A percentile compares a stretch with the other conserved stretches of the same genome.
phyloP scores from a whole-genome alignment of 2,888 invertebrate species.

The Drosophila pseudotakahashii region DNA sequence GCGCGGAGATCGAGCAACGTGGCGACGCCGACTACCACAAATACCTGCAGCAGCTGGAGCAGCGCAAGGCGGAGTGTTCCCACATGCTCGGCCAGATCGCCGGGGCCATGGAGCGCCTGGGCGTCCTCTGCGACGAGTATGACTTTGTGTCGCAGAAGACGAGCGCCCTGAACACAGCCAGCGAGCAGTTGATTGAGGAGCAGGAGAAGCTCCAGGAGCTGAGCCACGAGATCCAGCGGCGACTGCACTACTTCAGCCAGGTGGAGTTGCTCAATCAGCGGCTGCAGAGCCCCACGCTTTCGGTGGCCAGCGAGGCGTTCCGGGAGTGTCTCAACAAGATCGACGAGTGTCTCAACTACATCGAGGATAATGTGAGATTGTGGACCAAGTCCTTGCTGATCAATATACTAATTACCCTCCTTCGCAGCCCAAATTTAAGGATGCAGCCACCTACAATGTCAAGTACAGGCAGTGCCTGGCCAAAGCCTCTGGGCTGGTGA shows the following conservation, averaged over 20 bases:
- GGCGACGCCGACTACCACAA: constrained; percentile 89
- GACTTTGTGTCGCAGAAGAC: constrained; percentile 96
- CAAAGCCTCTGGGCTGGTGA: constrained; percentile 91
- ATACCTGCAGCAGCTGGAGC: constrained; percentile 89
- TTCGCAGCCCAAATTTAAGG: constrained; percentile 91
- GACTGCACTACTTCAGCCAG: constrained; percentile 93
- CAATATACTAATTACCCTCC: not conserved
- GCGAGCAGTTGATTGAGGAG: constrained; percentile 95
- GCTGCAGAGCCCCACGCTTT: constrained; percentile 91
- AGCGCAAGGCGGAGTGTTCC: constrained; percentile 89
- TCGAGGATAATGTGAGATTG: constrained; percentile 90
- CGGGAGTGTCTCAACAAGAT: constrained; percentile 92
- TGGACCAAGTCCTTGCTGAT: not conserved
- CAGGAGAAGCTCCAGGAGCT: constrained; percentile 93
- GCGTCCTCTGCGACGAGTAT: constrained; percentile 91
- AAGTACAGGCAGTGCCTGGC: constrained; percentile 94
- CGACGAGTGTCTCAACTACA: constrained; percentile 93
- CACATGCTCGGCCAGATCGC: constrained; percentile 89
- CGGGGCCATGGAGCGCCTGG: constrained; percentile 89
- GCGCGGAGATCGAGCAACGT: constrained; percentile 89
- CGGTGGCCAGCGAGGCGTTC: constrained; percentile 93
- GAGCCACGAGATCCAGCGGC: constrained; percentile 91
- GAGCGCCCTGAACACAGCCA: constrained; percentile 94
- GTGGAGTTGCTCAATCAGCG: constrained; percentile 92
- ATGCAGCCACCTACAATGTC: constrained; percentile 91